Evolutionary conservation across 2,797 vertebrate genomes (phyloP).

Genomic region (Hafferia zeledoni): DNA sequence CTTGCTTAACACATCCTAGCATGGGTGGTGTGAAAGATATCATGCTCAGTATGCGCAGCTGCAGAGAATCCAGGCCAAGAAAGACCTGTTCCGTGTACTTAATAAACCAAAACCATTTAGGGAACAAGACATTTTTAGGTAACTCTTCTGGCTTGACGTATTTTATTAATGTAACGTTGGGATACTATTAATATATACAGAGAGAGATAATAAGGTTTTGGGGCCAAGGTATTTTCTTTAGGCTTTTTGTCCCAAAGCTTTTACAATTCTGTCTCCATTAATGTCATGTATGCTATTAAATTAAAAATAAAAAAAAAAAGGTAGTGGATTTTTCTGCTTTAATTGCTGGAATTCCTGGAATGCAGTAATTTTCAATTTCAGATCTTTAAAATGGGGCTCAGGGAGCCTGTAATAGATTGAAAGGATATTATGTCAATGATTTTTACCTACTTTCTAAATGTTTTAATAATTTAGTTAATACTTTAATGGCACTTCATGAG

Average conservation of each 20-base stretch:
- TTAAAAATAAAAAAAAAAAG: accelerated
- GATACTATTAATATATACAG: not conserved
- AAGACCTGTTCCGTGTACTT: not conserved
- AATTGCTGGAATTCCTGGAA: not conserved
- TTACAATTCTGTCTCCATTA: not conserved
- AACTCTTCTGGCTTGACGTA: not conserved
- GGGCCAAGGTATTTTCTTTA: not conserved
- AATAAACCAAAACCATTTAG: not conserved
- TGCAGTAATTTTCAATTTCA: not conserved
- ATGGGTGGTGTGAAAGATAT: not conserved
- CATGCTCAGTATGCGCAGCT: not conserved
- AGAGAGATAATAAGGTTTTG: not conserved
- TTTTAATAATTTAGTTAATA: not conserved
- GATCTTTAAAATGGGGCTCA: not conserved
- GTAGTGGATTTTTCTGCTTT: not conserved
- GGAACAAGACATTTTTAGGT: not conserved
- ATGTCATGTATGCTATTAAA: not conserved
- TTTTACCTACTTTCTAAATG: not conserved
- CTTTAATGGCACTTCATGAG: not conserved
- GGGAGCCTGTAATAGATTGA: not conserved
- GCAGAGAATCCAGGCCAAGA: not conserved
- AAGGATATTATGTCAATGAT: not conserved
- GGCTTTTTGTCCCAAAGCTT: not conserved
- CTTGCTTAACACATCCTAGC: not conserved
- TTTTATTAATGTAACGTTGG: not conserved